phyloP scores from a whole-genome alignment of 2,797 vertebrate genomes.

The Acipenser ruthenus region DNA sequence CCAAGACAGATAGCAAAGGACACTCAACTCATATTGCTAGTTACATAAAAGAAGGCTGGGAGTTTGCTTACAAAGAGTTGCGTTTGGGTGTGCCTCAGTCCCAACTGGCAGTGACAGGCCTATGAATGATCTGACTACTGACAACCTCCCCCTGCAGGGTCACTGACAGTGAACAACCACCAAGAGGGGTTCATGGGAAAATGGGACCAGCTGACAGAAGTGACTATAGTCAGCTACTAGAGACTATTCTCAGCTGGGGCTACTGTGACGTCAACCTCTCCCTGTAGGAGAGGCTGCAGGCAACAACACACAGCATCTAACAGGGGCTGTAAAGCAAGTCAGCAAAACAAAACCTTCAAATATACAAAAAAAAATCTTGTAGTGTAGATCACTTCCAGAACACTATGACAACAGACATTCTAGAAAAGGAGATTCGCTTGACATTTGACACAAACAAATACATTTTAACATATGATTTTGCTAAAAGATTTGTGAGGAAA shows the following conservation, averaged over 20 bases:
- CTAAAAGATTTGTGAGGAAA: no score
- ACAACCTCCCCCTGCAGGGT: background rate
- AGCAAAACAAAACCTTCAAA: background rate
- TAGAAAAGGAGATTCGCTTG: no score
- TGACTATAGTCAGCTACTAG: background rate
- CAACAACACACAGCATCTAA: background rate
- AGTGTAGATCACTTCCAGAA: background rate
- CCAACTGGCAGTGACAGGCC: background rate
- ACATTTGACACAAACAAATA: no score
- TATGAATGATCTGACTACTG: background rate
- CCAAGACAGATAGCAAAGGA: no score
- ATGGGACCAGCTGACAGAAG: constrained; percentile 2
- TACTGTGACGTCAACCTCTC: background rate
- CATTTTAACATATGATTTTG: no score
- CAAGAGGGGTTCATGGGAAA: constrained; percentile 1
- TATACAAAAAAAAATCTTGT: background rate
- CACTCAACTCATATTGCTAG: no score
- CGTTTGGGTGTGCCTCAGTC: background rate
- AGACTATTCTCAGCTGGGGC: no score
- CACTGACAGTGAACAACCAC: background rate
- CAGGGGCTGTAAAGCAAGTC: background rate
- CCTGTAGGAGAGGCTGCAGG: background rate
- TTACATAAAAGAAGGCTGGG: background rate
- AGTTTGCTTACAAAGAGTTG: background rate
- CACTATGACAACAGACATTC: no score